Evolutionary conservation across 2,888 invertebrate species (phyloP), one percentile per base, ranked within the genome.

Genomic region (Chelonus formosanus): DNA sequence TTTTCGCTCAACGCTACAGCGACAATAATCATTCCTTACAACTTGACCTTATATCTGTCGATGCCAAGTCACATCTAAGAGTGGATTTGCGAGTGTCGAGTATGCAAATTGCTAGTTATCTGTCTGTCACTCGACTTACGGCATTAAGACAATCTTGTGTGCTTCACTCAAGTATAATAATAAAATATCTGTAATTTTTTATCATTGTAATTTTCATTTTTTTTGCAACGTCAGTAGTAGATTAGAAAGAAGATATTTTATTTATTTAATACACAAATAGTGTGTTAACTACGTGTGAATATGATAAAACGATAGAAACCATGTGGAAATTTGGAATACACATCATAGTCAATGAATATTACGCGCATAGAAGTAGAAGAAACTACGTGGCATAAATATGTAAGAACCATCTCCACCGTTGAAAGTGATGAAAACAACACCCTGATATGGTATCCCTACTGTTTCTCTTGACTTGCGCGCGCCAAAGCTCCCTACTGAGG

Each of bases 331-430:
- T 40, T 4, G 4, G 40, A 40, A 58, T 70, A 45, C 63, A 68
- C 54, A 66, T 57, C 54, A 66, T 56, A 58, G 66, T 66, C 65
- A 64, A 68, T 54, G 67, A 62, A 62, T 66, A 54, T 53, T 50
- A 43, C 64, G 79, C 79, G 77, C 77, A 58, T 66, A 70, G 62
- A 65, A 70, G 67, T 56, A 67, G 71, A 72, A 74, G 71, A 72
- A 74, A 75, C 78, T 77, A 82, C 83, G 81, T 78, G 83, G 78
- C 80, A 83, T 83, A 83, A 83, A 83, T 83, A 82, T 83, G 82
- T 83, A 83, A 82, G 82, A 81, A 81, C 80, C 56, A 65, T 55
- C 67, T 58, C 45, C 58, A 58, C 57, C 67, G 54, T 45, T 32
- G 43, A 40, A 58, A 45, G 54, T 40, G 40, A 6, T 6, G 40